Evolutionary conservation across 2,113 vertebrate species (phyloP).

Genomic region (Empidonax alnorum): DNA sequence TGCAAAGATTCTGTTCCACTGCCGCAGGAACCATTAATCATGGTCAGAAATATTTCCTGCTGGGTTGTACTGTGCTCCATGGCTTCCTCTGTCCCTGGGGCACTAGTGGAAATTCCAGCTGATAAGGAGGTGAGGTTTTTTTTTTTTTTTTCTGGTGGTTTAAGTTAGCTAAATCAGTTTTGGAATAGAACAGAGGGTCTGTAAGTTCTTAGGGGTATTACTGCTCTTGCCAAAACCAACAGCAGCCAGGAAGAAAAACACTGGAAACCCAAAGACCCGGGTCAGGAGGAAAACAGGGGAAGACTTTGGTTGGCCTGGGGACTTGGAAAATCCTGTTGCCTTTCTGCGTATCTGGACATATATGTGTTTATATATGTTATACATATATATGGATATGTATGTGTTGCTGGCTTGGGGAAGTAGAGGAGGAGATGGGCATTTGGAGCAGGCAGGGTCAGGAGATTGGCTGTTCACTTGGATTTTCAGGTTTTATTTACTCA

Average conservation of each 20-base stretch:
- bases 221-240: background rate
- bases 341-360: background rate
- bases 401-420: background rate
- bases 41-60: constrained; percentile 22
- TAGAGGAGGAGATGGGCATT: background rate
- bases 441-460: background rate
- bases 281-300: background rate
- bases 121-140: background rate
- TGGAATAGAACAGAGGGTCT: background rate
- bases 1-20: background rate
- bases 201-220: background rate
- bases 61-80: background rate
- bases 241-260: background rate
- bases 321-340: background rate
- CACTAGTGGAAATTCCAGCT: background rate
- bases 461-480: background rate
- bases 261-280: background rate
- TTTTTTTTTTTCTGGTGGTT: background rate
- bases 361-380: background rate
- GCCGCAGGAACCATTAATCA: background rate
- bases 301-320: background rate
- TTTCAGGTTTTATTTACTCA: background rate
- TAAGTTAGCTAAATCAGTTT: background rate
- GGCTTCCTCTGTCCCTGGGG: background rate
- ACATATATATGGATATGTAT: background rate